Percentiles rank a stretch among this genome's conserved stretches.
These are phyloP conservation scores for Telenomus remus DNA, from an alignment of 1,140 invertebrate species.

Conservation along the genomic window DNA sequence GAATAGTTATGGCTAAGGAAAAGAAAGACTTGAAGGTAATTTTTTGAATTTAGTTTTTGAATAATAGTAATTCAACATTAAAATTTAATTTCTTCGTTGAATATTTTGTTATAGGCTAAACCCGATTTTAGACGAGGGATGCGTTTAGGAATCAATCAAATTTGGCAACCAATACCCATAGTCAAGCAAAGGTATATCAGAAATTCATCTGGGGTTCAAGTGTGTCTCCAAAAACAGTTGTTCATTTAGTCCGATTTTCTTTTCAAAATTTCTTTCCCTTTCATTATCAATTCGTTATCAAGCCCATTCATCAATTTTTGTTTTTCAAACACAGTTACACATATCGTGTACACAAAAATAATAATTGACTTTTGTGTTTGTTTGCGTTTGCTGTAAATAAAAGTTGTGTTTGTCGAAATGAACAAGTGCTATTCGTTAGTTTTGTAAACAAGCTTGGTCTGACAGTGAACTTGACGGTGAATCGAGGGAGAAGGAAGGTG, in stretches of 20 bases:
- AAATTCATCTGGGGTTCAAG: neutral
- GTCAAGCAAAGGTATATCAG: constrained; percentile 74
- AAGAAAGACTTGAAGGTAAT: constrained; percentile 90
- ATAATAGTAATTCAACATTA: too few species aligned
- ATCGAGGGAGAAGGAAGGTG: constrained; percentile 50
- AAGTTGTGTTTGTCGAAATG: neutral
- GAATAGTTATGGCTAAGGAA: constrained; percentile 84
- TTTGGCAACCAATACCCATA: constrained; percentile 83
- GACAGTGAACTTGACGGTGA: constrained; percentile 62
- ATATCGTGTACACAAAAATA: neutral
- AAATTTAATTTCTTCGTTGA: too few species aligned
- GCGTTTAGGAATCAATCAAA: constrained; percentile 80
- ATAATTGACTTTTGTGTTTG: neutral
- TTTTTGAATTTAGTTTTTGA: neutral
- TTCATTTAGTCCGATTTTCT: too few species aligned
- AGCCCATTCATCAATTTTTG: neutral
- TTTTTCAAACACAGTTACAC: neutral
- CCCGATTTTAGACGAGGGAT: constrained; percentile 82
- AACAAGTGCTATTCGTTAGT: constrained; percentile 7
- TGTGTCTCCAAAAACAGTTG: too few species aligned
- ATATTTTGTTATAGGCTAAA: constrained; percentile 80
- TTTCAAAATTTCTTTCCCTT: too few species aligned
- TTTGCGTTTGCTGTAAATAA: constrained; percentile 8
- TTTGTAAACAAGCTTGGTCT: constrained; percentile 67
- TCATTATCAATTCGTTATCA: too few species aligned